Base-by-base conservation (phyloP, 2,888 invertebrate species). In the Meiosimyza platycephala region DNA sequence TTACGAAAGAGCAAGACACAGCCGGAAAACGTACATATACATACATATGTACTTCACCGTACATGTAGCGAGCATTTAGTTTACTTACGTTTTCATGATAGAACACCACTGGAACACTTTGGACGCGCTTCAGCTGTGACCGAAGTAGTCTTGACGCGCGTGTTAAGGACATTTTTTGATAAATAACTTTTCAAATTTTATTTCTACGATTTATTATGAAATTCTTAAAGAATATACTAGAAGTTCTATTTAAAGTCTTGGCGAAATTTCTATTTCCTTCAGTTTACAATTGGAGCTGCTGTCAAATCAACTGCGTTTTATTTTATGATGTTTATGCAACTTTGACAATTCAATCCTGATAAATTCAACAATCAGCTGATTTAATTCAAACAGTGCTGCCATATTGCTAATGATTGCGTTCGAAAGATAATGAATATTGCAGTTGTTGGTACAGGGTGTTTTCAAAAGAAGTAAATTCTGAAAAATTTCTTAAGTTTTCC, bases 1-100 rank as follows among this genome's bases (percentile, higher is more conserved):
- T 76, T 74, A 75, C 65, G 72, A 75, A 77, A 74, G 72, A 76
- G 63, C 67, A 67, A 72, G 67, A 48, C n/a, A 55, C 2, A 3
- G 22, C 52, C 18, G 50, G 6, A 6, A 55, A 16, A 67, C 40
- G 22, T 22, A 22, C 22, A 22, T 22, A 22, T 2, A 22, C 2
- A 22, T 22, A 22, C 22, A 3, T 40, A 40, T 40, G 3, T 40
- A n/a, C 16, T 40, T n/a, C 51, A 16, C 5, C 4, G 22, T 0
- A n/a, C n/a, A 67, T 33, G 9, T 54, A 51, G 47, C 13, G 33
- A 16, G 40, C 6, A 40, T 15, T 5, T n/a, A 12, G 9, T 9
- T 60, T 66, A 80, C 83, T 91, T 86, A 94, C 94, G 85, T 94
- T 94, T 74, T 92, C 92, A 84, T 94, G 94, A 85, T 94, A 94